These are phyloP conservation scores for Diadema setosum DNA, from an alignment of 35 echinoderm and acorn worm species.

Conservation along the genomic window DNA sequence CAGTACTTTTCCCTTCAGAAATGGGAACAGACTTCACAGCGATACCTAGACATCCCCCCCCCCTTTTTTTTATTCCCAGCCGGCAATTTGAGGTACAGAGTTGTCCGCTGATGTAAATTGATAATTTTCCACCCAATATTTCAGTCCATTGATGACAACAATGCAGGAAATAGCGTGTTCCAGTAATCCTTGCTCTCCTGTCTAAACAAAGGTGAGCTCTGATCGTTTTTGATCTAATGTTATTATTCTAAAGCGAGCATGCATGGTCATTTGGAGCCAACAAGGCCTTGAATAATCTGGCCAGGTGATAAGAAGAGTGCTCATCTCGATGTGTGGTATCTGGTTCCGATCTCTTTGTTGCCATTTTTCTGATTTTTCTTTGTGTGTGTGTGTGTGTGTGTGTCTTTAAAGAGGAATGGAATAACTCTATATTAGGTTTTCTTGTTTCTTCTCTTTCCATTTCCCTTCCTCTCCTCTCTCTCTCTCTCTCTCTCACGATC, in stretches of 20 bases:
- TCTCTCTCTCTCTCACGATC: background rate
- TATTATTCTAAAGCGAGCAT: background rate
- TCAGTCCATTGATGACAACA: background rate
- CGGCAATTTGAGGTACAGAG: no score
- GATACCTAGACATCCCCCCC: no score
- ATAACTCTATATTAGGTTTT: no score
- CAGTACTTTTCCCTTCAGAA: no score
- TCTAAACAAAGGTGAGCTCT: constrained; percentile 6
- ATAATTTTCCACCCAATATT: background rate
- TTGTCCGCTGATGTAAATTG: no score
- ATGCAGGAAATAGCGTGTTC: no score
- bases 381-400: no score
- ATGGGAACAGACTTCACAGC: no score
- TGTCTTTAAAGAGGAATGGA: no score
- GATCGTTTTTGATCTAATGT: background rate
- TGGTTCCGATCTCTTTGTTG: background rate
- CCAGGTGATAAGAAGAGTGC: no score
- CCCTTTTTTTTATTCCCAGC: no score
- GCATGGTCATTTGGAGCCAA: background rate
- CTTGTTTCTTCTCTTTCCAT: no score
- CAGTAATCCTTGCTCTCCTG: background rate
- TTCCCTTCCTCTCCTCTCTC: background rate
- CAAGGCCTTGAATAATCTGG: background rate
- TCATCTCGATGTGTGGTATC: background rate
- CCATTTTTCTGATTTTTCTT: background rate